Evolutionary conservation across 2,113 vertebrate genomes (phyloP).

Genomic region (Eulacestoma nigropectus): DNA sequence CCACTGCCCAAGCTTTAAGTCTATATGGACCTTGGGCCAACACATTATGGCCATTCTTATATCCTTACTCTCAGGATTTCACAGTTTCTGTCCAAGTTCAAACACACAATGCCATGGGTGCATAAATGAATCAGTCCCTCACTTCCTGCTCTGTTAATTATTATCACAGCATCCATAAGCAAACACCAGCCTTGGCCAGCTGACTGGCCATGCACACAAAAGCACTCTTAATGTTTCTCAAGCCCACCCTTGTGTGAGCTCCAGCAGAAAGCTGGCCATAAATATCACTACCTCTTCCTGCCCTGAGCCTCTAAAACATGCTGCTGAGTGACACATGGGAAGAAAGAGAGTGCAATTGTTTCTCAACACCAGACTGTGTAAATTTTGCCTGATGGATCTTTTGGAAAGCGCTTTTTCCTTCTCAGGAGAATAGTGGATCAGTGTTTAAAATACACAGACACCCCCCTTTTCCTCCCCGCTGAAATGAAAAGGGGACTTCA

Average conservation of each 20-base stretch:
- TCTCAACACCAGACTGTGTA: background rate
- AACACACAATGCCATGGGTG: background rate
- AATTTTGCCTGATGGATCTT: background rate
- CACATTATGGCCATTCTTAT: background rate
- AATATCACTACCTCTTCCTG: conserved; percentile 26
- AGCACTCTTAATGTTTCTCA: conserved; percentile 37
- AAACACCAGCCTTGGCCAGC: conserved; percentile 34
- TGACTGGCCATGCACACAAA: conserved; percentile 17
- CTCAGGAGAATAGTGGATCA: background rate
- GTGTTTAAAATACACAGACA: background rate
- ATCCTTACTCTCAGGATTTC: background rate
- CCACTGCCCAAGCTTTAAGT: background rate
- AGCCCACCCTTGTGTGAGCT: conserved; percentile 34
- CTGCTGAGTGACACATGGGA: background rate
- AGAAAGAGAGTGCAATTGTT: conserved; percentile 7
- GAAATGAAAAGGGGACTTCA: background rate
- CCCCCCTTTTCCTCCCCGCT: rapidly evolving
- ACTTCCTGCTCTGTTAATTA: conserved; percentile 55
- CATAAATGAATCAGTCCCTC: background rate
- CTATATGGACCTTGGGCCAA: background rate
- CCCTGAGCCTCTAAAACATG: background rate
- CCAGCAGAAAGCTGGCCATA: conserved; percentile 10
- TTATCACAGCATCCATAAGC: conserved; percentile 31
- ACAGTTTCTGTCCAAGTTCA: background rate
- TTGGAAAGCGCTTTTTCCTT: background rate